Evolutionary conservation across 2,113 vertebrate genomes (phyloP).

Genomic region (Sinocyclocheilus anophthalmus): DNA sequence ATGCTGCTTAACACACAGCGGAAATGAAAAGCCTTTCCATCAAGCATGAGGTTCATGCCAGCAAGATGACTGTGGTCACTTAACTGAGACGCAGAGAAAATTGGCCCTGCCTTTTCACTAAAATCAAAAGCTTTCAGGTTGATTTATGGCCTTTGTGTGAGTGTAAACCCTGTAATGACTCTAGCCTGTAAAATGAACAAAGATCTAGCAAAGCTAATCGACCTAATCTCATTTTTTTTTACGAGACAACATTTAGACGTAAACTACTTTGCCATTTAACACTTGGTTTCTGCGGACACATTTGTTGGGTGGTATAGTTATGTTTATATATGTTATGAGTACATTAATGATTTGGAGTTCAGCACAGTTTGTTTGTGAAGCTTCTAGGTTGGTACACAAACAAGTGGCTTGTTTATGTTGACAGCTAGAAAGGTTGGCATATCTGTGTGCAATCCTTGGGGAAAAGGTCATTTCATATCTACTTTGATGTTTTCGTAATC

Average conservation of each 20-base stretch:
- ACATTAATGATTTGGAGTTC: not conserved
- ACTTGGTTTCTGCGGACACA: not conserved
- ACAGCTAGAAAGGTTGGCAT: not conserved
- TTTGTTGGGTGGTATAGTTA: not conserved
- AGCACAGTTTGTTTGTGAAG: not conserved
- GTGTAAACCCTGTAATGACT: not conserved
- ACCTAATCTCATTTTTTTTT: not conserved
- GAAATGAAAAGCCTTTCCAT: not conserved
- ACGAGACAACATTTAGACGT: not conserved
- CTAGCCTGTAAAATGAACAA: not conserved
- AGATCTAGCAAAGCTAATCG: not conserved
- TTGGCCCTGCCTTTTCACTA: not conserved
- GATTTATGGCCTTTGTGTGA: not conserved
- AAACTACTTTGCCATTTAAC: not conserved
- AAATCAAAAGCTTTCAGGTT: conserved; percentile 45
- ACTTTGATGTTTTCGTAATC: not conserved
- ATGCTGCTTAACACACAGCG: not conserved
- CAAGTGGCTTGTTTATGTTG: not conserved
- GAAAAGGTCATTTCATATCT: not conserved
- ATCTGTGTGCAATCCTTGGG: not conserved
- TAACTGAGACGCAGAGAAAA: conserved; percentile 22
- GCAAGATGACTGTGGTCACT: conserved; percentile 19
- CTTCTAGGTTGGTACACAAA: not conserved
- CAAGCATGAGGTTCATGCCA: not conserved
- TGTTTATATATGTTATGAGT: not conserved